A percentile compares a stretch with the other conserved stretches of the same genome.
Conservation (phyloP, 2,888 invertebrate genomes). For the Autographa pulchrina region DNA sequence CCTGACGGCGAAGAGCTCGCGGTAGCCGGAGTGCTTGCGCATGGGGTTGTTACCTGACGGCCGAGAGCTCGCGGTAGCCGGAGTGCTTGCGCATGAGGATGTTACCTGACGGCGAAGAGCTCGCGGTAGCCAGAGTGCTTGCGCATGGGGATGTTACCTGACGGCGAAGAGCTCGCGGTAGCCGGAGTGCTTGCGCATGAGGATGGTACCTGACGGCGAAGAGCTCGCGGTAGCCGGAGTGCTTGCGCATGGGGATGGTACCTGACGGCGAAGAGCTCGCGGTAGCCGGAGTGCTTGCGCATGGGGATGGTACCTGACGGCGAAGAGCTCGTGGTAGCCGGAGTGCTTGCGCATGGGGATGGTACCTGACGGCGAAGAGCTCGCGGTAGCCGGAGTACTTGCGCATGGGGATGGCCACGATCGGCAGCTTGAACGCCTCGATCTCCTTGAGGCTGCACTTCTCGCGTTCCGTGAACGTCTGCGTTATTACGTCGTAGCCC, state of each 20-base stretch:
- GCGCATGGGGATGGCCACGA: constrained; percentile 87
- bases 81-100: too few relatives aligned
- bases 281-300: constrained; percentile 88
- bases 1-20: constrained; percentile 89
- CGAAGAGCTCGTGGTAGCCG: constrained; percentile 89
- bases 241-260: constrained; percentile 85
- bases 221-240: constrained; percentile 90
- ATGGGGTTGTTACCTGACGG: too few relatives aligned
- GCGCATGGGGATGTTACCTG: constrained; percentile 81
- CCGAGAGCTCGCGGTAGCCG: too few relatives aligned
- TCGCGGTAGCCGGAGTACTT: constrained; percentile 90
- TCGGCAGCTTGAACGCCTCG: constrained; percentile 89
- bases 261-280: constrained; percentile 83
- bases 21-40: constrained; percentile 88
- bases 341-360: constrained; percentile 81
- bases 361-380: constrained; percentile 83
- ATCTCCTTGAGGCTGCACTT: constrained; percentile 90
- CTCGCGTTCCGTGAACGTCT: constrained; percentile 90
- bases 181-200: constrained; percentile 88
- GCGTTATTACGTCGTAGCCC: constrained; percentile 90
- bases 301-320: constrained; percentile 80
- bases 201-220: constrained; percentile 78
- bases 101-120: constrained; percentile 83
- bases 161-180: constrained; percentile 88
- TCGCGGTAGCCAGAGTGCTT: constrained; percentile 90